Conservation (phyloP, 2,113 vertebrate genomes). For the Ginglymostoma cirratum region DNA sequence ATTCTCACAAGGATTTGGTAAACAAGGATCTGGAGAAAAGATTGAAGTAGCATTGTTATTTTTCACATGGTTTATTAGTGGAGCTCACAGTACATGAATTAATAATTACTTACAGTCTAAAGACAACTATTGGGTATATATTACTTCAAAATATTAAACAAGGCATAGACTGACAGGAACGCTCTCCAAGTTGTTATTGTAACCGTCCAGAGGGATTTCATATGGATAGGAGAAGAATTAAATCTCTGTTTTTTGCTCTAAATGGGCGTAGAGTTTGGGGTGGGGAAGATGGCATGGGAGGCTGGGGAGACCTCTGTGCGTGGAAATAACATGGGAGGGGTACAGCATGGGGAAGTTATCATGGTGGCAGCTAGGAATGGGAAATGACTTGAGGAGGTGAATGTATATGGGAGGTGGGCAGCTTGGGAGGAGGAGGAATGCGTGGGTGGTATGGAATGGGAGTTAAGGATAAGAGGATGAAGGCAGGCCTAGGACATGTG, state of each 20-base stretch:
- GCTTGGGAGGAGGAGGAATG: background rate
- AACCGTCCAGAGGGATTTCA: background rate
- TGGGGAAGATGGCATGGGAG: background rate
- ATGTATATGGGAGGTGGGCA: too few relatives aligned
- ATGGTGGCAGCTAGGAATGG: too few relatives aligned
- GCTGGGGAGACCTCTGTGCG: background rate
- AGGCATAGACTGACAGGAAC: background rate
- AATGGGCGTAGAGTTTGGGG: background rate
- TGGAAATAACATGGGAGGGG: background rate
- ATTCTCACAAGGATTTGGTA: background rate
- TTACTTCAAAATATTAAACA: background rate
- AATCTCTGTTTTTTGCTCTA: background rate
- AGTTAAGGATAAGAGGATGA: background rate
- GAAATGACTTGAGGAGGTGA: too few relatives aligned
- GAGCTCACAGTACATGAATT: background rate
- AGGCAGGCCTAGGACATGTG: background rate
- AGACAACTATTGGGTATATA: background rate
- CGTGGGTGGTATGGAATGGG: background rate
- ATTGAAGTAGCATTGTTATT: background rate
- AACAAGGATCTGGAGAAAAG: constrained; percentile 14
- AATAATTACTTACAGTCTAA: background rate
- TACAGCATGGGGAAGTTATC: too few relatives aligned
- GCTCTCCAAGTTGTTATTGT: background rate
- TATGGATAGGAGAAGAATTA: background rate
- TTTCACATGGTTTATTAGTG: background rate